Conservation (phyloP, 2,888 invertebrate genomes). For the Julus scandinavius region DNA sequence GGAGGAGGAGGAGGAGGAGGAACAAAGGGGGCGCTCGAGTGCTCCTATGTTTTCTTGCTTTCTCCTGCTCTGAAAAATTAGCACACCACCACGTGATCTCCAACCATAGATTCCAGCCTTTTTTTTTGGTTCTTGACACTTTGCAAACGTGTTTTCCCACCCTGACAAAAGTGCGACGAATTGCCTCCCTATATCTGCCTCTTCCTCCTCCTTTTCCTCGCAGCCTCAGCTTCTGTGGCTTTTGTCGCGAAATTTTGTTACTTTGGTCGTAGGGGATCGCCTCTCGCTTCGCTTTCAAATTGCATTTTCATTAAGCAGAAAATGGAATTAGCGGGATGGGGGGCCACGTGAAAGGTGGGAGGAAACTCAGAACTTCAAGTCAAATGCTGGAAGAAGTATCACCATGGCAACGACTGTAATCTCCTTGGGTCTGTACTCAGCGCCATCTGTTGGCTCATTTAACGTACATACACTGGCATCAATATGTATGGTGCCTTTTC, state of each 20-base stretch:
- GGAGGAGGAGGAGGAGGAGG: constrained; percentile 2
- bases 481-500: too few relatives aligned
- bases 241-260: constrained; percentile 20
- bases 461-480: too few relatives aligned
- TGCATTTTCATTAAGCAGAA: constrained; percentile 30
- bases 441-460: too few relatives aligned
- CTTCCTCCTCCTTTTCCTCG: background rate
- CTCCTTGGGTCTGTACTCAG: too few relatives aligned
- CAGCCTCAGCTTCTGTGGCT: background rate
- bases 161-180: constrained; percentile 22
- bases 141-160: background rate
- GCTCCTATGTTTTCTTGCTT: background rate
- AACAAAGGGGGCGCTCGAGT: constrained; percentile 15
- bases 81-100: background rate
- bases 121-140: constrained; percentile 1
- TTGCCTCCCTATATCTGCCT: background rate
- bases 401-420: background rate
- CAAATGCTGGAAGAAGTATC: background rate
- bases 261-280: background rate
- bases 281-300: background rate
- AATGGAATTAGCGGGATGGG: background rate
- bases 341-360: background rate
- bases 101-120: background rate
- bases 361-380: background rate
- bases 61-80: background rate